Percentiles rank a stretch among this genome's conserved stretches.
phyloP scores from a whole-genome alignment of 2,888 invertebrate genomes.

The Drosophila mayaguana region DNA sequence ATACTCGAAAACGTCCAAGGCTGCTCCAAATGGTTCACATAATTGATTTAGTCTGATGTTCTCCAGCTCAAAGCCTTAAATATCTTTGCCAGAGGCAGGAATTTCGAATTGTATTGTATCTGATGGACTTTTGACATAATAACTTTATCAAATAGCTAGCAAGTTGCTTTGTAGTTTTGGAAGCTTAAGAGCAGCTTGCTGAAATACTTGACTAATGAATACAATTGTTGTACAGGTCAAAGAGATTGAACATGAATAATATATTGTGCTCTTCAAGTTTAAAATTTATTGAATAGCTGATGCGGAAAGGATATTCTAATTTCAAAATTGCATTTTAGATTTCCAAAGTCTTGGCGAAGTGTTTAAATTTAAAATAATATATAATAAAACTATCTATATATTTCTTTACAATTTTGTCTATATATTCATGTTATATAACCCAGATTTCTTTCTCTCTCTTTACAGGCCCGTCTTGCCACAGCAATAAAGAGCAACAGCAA shows the following conservation, averaged over 20 bases:
- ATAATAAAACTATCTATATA: too few species aligned
- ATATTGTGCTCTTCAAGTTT: not conserved
- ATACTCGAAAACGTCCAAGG: not conserved
- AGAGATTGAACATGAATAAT: not conserved
- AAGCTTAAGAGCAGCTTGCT: not conserved
- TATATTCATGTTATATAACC: not conserved
- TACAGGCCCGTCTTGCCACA: slow-evolving; percentile 55
- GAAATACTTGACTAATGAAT: not conserved
- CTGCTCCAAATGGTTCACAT: not conserved
- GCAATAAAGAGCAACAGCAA: slow-evolving; percentile 51
- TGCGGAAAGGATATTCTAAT: not conserved
- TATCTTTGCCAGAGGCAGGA: not conserved
- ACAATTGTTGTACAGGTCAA: not conserved
- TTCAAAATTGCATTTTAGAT: not conserved
- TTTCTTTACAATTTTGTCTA: too few species aligned
- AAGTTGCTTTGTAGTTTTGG: not conserved
- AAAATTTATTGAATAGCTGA: not conserved
- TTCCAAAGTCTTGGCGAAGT: too few species aligned
- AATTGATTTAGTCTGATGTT: not conserved
- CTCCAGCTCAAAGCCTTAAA: not conserved
- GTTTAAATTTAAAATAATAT: too few species aligned
- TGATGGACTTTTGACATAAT: not conserved
- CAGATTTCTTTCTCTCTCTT: not conserved
- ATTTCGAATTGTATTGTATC: not conserved
- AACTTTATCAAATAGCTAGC: not conserved